These are phyloP conservation scores for Rostratula benghalensis DNA, from an alignment of 2,113 vertebrate genomes.

Conservation along the genomic window DNA sequence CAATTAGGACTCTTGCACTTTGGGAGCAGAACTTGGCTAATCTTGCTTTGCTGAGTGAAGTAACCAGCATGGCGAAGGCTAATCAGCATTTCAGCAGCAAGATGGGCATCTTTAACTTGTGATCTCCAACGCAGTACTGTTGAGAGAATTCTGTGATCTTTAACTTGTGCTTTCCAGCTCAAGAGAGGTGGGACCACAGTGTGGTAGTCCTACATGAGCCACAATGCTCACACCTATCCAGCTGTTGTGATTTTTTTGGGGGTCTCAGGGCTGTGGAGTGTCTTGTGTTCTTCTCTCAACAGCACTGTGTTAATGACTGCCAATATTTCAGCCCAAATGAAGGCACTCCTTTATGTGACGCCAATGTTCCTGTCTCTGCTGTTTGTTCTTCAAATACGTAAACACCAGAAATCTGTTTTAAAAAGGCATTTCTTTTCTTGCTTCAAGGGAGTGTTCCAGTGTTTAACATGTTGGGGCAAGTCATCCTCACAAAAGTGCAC, in stretches of 20 bases:
- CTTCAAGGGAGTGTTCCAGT: background rate
- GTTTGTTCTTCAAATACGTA: background rate
- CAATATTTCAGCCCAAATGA: accelerated
- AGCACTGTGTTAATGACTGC: background rate
- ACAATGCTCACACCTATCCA: background rate
- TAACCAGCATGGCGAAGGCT: background rate
- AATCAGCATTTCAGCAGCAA: background rate
- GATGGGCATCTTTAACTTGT: background rate
- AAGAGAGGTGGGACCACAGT: background rate
- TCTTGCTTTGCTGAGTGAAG: background rate
- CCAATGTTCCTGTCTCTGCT: background rate
- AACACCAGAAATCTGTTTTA: background rate
- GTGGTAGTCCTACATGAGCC: background rate
- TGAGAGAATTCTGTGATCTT: background rate
- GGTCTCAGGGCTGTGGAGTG: background rate
- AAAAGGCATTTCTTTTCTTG: background rate
- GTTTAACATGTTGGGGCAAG: background rate
- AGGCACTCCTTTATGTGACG: background rate
- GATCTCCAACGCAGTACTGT: background rate
- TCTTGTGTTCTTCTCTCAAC: background rate
- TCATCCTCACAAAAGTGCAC: background rate
- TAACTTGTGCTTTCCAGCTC: background rate
- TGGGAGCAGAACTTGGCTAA: background rate
- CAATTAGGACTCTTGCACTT: background rate
- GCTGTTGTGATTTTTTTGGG: background rate